These are phyloP conservation scores for Mactra quadrangularis DNA, from an alignment of 1,140 invertebrate genomes.

Conservation along the genomic window DNA sequence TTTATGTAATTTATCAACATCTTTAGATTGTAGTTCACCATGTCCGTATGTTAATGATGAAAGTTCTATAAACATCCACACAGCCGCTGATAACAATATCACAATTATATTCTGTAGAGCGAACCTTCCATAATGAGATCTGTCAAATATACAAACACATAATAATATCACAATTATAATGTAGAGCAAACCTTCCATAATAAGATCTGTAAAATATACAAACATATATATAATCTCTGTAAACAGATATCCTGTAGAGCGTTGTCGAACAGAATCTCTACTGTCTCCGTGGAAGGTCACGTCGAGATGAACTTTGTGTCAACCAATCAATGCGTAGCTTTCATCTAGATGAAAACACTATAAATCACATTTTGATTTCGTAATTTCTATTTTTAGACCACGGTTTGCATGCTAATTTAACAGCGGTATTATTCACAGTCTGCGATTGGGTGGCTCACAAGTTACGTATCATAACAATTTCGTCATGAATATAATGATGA, in stretches of 20 bases:
- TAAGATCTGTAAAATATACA: slow-evolving; percentile 55
- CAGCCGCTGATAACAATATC: slow-evolving; percentile 55
- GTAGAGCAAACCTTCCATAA: slow-evolving; percentile 48
- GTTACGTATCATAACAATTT: too few relatives aligned
- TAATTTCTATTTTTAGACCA: too few relatives aligned
- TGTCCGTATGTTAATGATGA: slow-evolving; percentile 69
- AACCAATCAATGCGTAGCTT: too few relatives aligned
- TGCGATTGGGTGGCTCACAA: not conserved
- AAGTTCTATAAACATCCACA: slow-evolving; percentile 67
- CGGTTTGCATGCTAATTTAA: too few relatives aligned
- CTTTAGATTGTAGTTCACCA: slow-evolving; percentile 50
- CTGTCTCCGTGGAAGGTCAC: too few relatives aligned
- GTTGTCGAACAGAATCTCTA: too few relatives aligned
- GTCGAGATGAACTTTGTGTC: too few relatives aligned
- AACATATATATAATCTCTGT: slow-evolving; percentile 35
- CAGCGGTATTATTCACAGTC: not conserved
- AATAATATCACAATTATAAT: slow-evolving; percentile 58
- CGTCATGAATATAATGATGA: too few relatives aligned
- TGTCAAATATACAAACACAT: slow-evolving; percentile 40
- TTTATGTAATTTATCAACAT: slow-evolving; percentile 69
- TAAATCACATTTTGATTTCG: too few relatives aligned
- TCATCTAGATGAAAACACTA: too few relatives aligned
- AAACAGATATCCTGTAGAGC: slow-evolving; percentile 59
- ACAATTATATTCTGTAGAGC: slow-evolving; percentile 58
- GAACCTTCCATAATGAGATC: slow-evolving; percentile 42